Evolutionary conservation across 1,140 invertebrate genomes (phyloP).

Genomic region (Plectrocnemia conspersa): DNA sequence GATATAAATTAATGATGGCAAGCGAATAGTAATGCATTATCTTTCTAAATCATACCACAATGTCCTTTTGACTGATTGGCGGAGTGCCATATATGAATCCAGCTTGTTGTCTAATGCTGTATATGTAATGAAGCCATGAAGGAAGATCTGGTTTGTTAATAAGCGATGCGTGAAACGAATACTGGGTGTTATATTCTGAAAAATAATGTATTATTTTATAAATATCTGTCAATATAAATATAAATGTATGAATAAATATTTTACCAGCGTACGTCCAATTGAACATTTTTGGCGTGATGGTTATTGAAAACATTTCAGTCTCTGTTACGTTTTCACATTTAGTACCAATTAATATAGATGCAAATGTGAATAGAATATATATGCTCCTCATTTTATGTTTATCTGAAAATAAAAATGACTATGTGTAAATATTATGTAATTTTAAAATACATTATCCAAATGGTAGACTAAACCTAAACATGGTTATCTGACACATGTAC

Average conservation of each 20-base stretch:
- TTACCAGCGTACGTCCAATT: slow-evolving; percentile 64
- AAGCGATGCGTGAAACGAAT: slow-evolving; percentile 63
- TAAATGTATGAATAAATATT: slow-evolving; percentile 24
- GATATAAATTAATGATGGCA: neutral
- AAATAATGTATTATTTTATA: slow-evolving; percentile 17
- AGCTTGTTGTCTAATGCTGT: slow-evolving; percentile 64
- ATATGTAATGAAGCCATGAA: slow-evolving; percentile 75
- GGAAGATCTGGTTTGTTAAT: slow-evolving; percentile 74
- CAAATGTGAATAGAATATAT: slow-evolving; percentile 12
- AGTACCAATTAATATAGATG: neutral
- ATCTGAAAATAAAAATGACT: slow-evolving; percentile 3
- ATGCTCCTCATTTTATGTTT: neutral
- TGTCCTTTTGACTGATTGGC: slow-evolving; percentile 54
- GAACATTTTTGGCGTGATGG: slow-evolving; percentile 59
- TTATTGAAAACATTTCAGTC: slow-evolving; percentile 61
- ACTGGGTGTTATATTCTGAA: slow-evolving; percentile 55
- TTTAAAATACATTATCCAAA: neutral
- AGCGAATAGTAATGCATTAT: slow-evolving; percentile 5
- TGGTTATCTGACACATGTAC: no score
- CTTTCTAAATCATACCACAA: slow-evolving; percentile 43
- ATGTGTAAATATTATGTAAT: neutral
- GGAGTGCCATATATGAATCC: slow-evolving; percentile 79
- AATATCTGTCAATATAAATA: slow-evolving; percentile 27
- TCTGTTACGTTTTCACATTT: slow-evolving; percentile 51
- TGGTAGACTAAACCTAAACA: neutral